phyloP scores from a whole-genome alignment of 2,888 invertebrate species.

The Acronicta leporina region DNA sequence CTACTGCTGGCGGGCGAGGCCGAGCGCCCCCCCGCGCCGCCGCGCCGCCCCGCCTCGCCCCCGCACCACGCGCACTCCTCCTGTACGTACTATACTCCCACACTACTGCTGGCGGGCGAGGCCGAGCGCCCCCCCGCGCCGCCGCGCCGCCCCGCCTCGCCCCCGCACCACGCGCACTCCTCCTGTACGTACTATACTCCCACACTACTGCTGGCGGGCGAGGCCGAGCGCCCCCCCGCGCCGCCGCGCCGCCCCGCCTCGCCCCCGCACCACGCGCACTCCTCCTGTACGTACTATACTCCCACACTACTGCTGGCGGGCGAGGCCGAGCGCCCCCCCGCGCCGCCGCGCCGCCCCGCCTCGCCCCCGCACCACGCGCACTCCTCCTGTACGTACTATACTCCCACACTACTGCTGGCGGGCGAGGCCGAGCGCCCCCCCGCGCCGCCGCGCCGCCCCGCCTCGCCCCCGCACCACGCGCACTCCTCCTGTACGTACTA shows the following conservation, averaged over 20 bases:
- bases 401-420: no score
- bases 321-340: constrained; percentile 1
- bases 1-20: no score
- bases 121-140: constrained; percentile 68
- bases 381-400: constrained; percentile 7
- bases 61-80: no score
- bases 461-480: not conserved
- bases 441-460: constrained; percentile 2
- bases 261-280: constrained; percentile 25
- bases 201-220: not conserved
- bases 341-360: constrained; percentile 1
- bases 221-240: constrained; percentile 66
- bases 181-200: not conserved
- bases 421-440: not conserved
- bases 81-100: not conserved
- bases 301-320: no score
- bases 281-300: constrained; percentile 9
- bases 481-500: not conserved
- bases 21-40: no score
- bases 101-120: not conserved
- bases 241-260: constrained; percentile 63
- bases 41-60: no score
- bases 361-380: constrained; percentile 22
- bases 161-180: no score
- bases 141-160: constrained; percentile 59